A percentile compares a stretch with the other conserved stretches of the same genome.
Evolutionary conservation across 2,888 invertebrate genomes (phyloP).

Genomic region (Pogonocherus hispidulus): DNA sequence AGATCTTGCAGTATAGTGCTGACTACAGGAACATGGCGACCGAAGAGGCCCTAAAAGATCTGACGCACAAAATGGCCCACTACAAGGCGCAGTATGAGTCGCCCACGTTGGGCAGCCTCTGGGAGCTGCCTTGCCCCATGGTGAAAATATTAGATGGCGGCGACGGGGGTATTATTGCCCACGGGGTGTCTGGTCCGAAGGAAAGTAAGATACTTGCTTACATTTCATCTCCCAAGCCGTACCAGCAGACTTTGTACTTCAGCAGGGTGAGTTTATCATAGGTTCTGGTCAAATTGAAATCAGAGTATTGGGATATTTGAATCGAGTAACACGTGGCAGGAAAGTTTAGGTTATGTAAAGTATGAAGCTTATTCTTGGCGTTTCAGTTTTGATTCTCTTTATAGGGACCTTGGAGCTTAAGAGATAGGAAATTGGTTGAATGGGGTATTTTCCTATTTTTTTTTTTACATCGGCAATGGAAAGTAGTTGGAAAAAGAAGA

Average conservation of each 20-base stretch:
- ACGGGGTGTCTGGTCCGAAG: slow-evolving; percentile 82
- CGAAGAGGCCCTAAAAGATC: slow-evolving; percentile 83
- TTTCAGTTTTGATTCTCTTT: too few relatives aligned
- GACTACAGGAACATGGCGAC: slow-evolving; percentile 88
- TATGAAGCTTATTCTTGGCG: too few relatives aligned
- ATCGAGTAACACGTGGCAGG: too few relatives aligned
- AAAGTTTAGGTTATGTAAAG: too few relatives aligned
- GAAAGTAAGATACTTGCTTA: slow-evolving; percentile 90
- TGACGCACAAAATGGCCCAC: slow-evolving; percentile 86
- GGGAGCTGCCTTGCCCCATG: slow-evolving; percentile 69
- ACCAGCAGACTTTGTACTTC: slow-evolving; percentile 90
- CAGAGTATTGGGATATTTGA: too few relatives aligned
- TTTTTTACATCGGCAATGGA: too few relatives aligned
- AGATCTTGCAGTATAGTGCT: slow-evolving; percentile 88
- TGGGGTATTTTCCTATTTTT: too few relatives aligned
- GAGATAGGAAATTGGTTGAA: too few relatives aligned
- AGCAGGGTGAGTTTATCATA: slow-evolving; percentile 80
- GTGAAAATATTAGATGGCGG: slow-evolving; percentile 73
- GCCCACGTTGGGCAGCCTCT: slow-evolving; percentile 72
- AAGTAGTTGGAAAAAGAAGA: too few relatives aligned
- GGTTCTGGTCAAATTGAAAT: too few relatives aligned
- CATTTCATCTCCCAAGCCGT: slow-evolving; percentile 86
- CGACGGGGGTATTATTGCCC: slow-evolving; percentile 79
- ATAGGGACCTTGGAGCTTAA: too few relatives aligned
- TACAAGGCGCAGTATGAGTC: slow-evolving; percentile 87